Evolutionary conservation across 2,797 vertebrate species (phyloP), one percentile per base, ranked within the genome.

Genomic region (Neosilurus hyrtlii): DNA sequence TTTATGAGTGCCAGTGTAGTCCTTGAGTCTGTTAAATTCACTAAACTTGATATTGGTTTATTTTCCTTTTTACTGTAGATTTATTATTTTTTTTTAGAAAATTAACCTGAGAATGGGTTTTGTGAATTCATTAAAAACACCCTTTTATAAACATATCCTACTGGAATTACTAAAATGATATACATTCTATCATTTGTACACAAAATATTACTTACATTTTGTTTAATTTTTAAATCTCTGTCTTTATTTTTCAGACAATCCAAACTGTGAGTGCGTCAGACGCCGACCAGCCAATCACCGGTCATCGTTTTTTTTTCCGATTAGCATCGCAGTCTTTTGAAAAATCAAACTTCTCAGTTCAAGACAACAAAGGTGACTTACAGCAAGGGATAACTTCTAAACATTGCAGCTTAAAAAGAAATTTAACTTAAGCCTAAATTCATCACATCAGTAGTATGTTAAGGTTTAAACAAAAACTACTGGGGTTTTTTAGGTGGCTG

Each of bases 331-430:
- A 98, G 82, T 93, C 94, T 84, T 93, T 92, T n/a, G 93, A 93
- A 85, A 96, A 95, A 87, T 95, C 96, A 1, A 99, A 99, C 91
- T 99, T 99, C 89, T 97, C 96, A 0, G 92, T 99, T 59, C 96
- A 92, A 1, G 97, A 98, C 88, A 99, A 99, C 90, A 96, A 95
- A 96, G 96, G 97, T 98, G 89, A 92, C 70, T 84, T 80, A 67
- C 30, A 57, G n/a, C 26, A 18, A 66, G 30, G 20, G 62, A 22
- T 24, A 57, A 65, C 59, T 65, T 71, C 30, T 57, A 75, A 75
- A 74, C 54, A 74, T 12, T 35, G 71, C 51, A 35, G 24, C 52
- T 73, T 24, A 15, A 72, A 24, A 72, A 12, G 3, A 30, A 30
- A 30, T 8, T 71, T 16, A 22, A 15, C 24, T 4, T 12, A 12